Evolutionary conservation across 2,113 vertebrate genomes (phyloP).

Genomic region (Leptocoma aspasia): DNA sequence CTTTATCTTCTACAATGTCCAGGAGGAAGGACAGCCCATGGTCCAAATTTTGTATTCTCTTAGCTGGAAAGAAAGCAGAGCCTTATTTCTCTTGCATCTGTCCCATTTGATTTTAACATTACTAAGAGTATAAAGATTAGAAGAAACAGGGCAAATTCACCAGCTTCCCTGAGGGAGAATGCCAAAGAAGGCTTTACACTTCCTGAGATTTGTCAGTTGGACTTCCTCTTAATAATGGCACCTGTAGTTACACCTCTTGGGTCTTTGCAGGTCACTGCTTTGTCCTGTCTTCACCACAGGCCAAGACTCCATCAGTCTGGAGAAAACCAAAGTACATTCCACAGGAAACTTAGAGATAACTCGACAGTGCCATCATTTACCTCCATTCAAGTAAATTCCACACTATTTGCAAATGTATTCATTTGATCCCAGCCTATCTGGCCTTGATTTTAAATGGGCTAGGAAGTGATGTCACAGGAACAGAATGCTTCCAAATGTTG

Average conservation of each 20-base stretch:
- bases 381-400: background rate
- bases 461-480: background rate
- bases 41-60: background rate
- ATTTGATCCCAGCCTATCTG: background rate
- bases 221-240: background rate
- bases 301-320: background rate
- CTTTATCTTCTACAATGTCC: background rate
- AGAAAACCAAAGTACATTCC: background rate
- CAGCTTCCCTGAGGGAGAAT: background rate
- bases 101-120: background rate
- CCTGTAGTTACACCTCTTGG: background rate
- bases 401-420: background rate
- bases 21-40: background rate
- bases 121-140: background rate
- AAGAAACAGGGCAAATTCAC: background rate
- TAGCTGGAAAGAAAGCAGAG: background rate
- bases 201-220: background rate
- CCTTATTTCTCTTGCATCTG: background rate
- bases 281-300: background rate
- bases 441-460: background rate
- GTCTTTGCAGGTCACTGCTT: background rate
- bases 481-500: background rate
- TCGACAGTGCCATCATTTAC: background rate
- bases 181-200: background rate
- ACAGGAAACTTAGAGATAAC: background rate